phyloP scores from a whole-genome alignment of 2,797 vertebrate species.

The Trachops cirrhosus region DNA sequence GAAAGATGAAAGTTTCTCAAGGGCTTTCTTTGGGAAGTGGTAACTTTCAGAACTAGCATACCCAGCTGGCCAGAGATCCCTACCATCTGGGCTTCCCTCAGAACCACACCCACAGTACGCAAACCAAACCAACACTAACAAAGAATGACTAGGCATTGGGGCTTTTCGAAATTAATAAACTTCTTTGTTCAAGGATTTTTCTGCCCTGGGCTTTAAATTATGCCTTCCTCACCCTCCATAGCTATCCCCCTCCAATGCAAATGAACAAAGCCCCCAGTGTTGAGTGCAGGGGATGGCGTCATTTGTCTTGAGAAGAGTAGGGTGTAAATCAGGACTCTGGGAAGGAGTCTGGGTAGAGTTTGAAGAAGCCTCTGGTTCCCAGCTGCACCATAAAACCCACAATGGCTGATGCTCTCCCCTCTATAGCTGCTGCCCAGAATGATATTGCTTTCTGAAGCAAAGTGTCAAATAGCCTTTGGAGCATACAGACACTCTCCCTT shows the following conservation, averaged over 20 bases:
- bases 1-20: conserved; percentile 1
- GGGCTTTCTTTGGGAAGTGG: conserved; percentile 2
- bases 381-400: conserved; percentile 2
- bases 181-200: conserved; percentile 49
- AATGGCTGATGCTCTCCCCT: neutral
- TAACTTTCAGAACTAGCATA: conserved; percentile 24
- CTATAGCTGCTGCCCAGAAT: neutral
- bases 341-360: neutral
- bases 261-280: conserved; percentile 42
- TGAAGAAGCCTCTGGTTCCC: neutral
- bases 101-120: conserved; percentile 13
- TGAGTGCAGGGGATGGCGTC: neutral
- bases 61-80: neutral
- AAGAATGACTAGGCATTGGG: conserved; percentile 29
- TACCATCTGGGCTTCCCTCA: neutral
- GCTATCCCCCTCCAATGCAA: neutral
- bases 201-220: conserved; percentile 26
- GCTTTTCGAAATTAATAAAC: conserved; percentile 56
- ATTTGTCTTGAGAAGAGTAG: neutral
- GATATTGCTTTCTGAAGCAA: neutral
- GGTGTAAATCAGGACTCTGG: neutral
- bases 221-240: neutral
- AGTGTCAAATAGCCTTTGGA: neutral
- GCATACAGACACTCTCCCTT: neutral
- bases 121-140: conserved; percentile 60